Evolutionary conservation across 2,797 vertebrate species (phyloP).

Genomic region (Vipera ursinii): DNA sequence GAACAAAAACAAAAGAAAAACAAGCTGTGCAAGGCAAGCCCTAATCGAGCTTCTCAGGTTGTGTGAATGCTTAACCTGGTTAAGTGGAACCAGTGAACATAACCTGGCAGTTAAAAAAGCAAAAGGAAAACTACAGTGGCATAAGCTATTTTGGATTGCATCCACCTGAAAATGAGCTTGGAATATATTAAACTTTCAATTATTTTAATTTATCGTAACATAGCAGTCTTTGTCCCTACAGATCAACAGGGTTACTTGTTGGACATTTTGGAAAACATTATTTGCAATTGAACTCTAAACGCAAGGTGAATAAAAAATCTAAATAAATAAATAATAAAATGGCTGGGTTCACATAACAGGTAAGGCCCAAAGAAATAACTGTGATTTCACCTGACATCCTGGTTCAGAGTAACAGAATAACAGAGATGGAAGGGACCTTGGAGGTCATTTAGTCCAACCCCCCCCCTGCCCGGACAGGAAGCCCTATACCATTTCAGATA

Average conservation of each 20-base stretch:
- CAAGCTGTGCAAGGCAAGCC: not conserved
- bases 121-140: not conserved
- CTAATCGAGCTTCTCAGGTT: not conserved
- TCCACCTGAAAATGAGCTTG: not conserved
- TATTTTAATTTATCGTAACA: not conserved
- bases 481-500: not conserved
- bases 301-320: not conserved
- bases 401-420: not conserved
- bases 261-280: not conserved
- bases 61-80: not conserved
- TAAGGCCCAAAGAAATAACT: not conserved
- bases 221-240: not conserved
- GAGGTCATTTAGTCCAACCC: not conserved
- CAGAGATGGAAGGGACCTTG: not conserved
- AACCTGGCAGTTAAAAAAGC: not conserved
- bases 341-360: not conserved
- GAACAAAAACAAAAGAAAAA: not conserved
- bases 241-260: not conserved
- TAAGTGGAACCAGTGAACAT: not conserved
- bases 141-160: not conserved
- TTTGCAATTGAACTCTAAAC: not conserved
- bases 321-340: not conserved
- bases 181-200: not conserved
- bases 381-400: not conserved
- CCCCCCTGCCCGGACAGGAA: not conserved